phyloP scores from a whole-genome alignment of 30 jellyfish, hydroid and myxozoan species.

The Catostylus mosaicus region DNA sequence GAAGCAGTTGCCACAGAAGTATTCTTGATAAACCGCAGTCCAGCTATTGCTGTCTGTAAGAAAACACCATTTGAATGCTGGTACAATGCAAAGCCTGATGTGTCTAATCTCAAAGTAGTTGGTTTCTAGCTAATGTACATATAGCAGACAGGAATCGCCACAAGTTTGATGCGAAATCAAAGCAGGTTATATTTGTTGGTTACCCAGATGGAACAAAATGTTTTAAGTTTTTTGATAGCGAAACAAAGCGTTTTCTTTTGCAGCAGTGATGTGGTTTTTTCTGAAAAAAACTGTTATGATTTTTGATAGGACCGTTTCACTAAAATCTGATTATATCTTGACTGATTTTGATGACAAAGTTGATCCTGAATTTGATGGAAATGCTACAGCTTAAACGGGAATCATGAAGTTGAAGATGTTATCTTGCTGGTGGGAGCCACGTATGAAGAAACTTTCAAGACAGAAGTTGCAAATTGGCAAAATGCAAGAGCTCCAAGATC shows the following conservation, averaged over 20 bases:
- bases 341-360: constrained; percentile 2
- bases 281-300: constrained; percentile 22
- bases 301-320: background rate
- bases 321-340: background rate
- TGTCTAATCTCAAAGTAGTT: constrained; percentile 26
- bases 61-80: constrained; percentile 58
- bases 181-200: constrained; percentile 15
- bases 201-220: constrained; percentile 45
- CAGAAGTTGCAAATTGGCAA: constrained; percentile 12
- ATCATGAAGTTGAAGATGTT: background rate
- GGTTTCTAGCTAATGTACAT: constrained; percentile 39
- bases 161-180: constrained; percentile 35
- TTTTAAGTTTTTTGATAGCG: constrained; percentile 8
- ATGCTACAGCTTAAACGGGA: background rate
- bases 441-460: constrained; percentile 8
- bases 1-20: constrained; percentile 58
- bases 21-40: constrained; percentile 33
- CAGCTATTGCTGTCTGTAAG: constrained; percentile 27
- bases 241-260: background rate
- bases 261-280: constrained; percentile 6
- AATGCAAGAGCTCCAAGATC: background rate
- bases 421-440: constrained; percentile 4
- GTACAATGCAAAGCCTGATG: constrained; percentile 43
- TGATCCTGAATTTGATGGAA: constrained; percentile 21
- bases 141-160: constrained; percentile 26